Evolutionary conservation across 2,888 invertebrate species (phyloP).

Genomic region (Eupithecia abbreviata): DNA sequence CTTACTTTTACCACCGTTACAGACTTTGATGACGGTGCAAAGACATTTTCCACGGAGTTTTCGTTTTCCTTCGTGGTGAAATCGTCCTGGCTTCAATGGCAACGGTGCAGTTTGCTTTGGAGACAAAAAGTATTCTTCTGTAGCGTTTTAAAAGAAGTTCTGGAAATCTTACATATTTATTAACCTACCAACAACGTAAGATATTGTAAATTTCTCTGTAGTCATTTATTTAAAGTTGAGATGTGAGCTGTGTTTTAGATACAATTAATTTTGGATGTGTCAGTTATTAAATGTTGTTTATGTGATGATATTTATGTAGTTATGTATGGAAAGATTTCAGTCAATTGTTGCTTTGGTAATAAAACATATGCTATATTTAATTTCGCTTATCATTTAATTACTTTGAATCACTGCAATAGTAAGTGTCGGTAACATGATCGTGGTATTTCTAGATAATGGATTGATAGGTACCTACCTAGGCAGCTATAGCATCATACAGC

Average conservation of each 20-base stretch:
- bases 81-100: neutral
- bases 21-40: neutral
- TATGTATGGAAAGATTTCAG: conserved; percentile 46
- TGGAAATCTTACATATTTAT: neutral
- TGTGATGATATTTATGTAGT: conserved; percentile 49
- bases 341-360: conserved; percentile 57
- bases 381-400: neutral
- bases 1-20: conserved; percentile 20
- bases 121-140: neutral
- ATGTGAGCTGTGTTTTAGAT: conserved; percentile 41
- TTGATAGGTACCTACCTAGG: too few relatives aligned
- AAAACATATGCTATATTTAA: conserved; percentile 39
- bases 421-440: neutral
- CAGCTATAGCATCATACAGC: too few relatives aligned
- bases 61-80: too few relatives aligned
- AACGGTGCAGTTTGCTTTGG: neutral
- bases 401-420: neutral
- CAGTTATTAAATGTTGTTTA: conserved; percentile 36
- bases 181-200: neutral
- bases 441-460: neutral
- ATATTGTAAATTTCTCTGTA: conserved; percentile 10
- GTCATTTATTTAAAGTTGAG: neutral
- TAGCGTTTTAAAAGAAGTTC: neutral
- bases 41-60: too few relatives aligned
- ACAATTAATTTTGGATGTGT: conserved; percentile 44